A percentile compares a stretch with the other conserved stretches of the same genome.
These are phyloP conservation scores for Callionymus lyra DNA, from an alignment of 2,113 vertebrate species.

Conservation along the genomic window DNA sequence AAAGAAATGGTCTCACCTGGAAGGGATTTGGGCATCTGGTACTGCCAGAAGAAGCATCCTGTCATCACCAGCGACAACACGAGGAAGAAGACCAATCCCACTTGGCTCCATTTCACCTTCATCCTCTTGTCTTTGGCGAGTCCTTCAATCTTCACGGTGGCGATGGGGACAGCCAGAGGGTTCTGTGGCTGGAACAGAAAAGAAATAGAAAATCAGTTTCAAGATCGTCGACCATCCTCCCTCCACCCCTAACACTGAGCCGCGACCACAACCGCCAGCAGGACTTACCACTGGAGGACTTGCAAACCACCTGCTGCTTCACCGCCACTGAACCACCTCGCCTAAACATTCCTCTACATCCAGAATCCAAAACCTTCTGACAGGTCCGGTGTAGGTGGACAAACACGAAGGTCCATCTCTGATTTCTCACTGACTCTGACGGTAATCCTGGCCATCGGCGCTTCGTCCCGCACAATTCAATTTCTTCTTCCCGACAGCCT, in stretches of 20 bases:
- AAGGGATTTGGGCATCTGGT: conserved; percentile 56
- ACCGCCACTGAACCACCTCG: conserved; percentile 16
- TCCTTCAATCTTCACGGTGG: conserved; percentile 30
- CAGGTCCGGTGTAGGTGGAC: conserved; percentile 15
- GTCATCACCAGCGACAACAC: conserved; percentile 77
- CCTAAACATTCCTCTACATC: conserved; percentile 16
- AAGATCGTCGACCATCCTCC: too few relatives aligned
- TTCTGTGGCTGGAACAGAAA: conserved; percentile 34
- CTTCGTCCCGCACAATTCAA: conserved; percentile 53
- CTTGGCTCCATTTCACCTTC: conserved; percentile 71
- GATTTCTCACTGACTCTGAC: conserved; percentile 26
- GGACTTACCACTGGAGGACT: conserved; percentile 51
- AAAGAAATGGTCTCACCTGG: conserved; percentile 48
- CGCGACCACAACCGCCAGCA: too few relatives aligned
- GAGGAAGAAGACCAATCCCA: conserved; percentile 71
- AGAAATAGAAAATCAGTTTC: conserved; percentile 9
- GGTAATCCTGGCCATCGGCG: conserved; percentile 36
- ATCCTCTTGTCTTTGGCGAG: conserved; percentile 46
- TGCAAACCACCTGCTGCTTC: conserved; percentile 6
- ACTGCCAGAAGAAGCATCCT: conserved; percentile 75
- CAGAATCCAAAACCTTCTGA: conserved; percentile 16
- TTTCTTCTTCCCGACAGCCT: conserved; percentile 51
- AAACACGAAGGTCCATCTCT: conserved; percentile 26
- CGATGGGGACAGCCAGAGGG: conserved; percentile 25
- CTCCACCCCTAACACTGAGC: too few relatives aligned